Percentiles rank a stretch among this genome's conserved stretches.
phyloP scores from a whole-genome alignment of 2,113 vertebrate species.

The Peromyscus leucopus region DNA sequence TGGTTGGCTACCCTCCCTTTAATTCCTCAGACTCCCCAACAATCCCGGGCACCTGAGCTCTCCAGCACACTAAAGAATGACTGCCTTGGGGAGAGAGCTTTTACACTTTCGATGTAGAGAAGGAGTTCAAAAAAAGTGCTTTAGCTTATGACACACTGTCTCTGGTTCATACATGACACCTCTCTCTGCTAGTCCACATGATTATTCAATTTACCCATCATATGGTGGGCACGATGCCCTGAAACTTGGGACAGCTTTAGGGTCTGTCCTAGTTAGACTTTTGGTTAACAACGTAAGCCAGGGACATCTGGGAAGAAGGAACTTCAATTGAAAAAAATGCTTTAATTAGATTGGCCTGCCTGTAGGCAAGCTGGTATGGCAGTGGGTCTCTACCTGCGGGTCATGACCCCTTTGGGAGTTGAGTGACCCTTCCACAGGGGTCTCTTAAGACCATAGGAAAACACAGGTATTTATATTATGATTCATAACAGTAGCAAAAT shows the following conservation, averaged over 20 bases:
- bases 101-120: background rate
- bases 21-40: background rate
- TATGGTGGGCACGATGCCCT: background rate
- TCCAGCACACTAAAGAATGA: background rate
- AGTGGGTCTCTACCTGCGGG: background rate
- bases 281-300: background rate
- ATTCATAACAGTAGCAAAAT: background rate
- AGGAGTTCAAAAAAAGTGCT: background rate
- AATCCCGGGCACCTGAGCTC: background rate
- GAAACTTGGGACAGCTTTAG: background rate
- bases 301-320: background rate
- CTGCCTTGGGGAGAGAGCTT: background rate
- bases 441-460: background rate
- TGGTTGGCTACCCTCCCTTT: background rate
- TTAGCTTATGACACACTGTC: background rate
- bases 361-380: background rate
- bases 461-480: too few relatives aligned
- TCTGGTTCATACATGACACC: background rate
- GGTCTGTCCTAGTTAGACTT: background rate
- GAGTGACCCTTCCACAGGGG: background rate
- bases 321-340: background rate
- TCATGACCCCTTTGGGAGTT: too few relatives aligned
- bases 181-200: background rate
- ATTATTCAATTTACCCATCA: background rate
- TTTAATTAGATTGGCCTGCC: background rate